These are phyloP conservation scores for Drosophila sturtevanti DNA, from an alignment of 1,140 invertebrate genomes.

Conservation along the genomic window DNA sequence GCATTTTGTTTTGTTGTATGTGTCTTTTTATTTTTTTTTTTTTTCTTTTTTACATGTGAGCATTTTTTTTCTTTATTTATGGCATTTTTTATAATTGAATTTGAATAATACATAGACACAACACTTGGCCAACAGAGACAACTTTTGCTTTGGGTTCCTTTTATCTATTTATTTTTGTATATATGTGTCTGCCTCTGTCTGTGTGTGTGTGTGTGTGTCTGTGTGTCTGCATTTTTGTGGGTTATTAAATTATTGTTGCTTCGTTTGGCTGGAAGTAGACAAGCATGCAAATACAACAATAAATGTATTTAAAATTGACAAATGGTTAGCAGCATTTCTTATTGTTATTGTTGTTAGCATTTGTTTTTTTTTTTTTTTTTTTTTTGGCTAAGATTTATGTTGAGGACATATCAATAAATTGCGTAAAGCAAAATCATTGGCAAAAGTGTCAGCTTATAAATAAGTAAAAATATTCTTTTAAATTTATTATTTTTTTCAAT, in stretches of 20 bases:
- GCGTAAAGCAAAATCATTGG: constrained; percentile 6
- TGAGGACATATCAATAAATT: constrained; percentile 22
- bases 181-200: constrained; percentile 8
- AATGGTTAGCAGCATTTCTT: constrained; percentile 64
- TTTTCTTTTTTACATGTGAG: constrained; percentile 39
- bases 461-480: not conserved
- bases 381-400: constrained; percentile 52
- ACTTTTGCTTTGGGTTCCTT: constrained; percentile 21
- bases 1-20: constrained; percentile 23
- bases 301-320: constrained; percentile 74
- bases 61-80: constrained; percentile 62
- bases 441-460: constrained; percentile 9
- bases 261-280: constrained; percentile 53
- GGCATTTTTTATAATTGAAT: constrained; percentile 73
- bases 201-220: constrained; percentile 28
- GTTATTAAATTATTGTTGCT: constrained; percentile 74
- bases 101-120: constrained; percentile 74
- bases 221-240: constrained; percentile 45
- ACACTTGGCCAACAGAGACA: constrained; percentile 50
- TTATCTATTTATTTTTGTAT: not conserved
- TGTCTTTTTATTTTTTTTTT: no score
- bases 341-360: constrained; percentile 53
- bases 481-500: not conserved
- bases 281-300: constrained; percentile 65
- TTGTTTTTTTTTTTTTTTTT: no score